A percentile compares a stretch with the other conserved stretches of the same genome.
Conservation (phyloP, 2,113 vertebrate genomes). For the Melanocharis versteri region DNA sequence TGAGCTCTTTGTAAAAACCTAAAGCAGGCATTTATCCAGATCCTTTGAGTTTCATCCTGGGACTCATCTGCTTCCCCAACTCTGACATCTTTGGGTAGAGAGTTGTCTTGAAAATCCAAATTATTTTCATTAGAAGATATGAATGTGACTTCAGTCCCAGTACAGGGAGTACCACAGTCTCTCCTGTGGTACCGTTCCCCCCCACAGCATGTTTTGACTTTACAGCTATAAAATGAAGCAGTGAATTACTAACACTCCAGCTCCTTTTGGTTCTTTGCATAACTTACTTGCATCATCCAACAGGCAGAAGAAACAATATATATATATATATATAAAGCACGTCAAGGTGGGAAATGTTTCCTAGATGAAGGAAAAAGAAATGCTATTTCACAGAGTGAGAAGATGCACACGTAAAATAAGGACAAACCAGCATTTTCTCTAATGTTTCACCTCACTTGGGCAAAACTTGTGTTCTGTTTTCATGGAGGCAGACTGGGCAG, state of each 20-base stretch:
- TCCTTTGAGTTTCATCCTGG: not conserved
- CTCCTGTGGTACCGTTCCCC: not conserved
- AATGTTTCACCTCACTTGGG: not conserved
- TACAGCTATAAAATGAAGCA: not conserved
- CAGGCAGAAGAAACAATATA: not conserved
- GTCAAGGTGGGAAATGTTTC: not conserved
- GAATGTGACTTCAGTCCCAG: not conserved
- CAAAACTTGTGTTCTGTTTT: not conserved
- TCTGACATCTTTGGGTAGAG: not conserved
- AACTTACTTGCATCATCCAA: not conserved
- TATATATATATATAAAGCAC: too few relatives aligned
- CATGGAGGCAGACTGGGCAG: not conserved
- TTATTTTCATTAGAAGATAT: not conserved
- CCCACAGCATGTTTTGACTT: not conserved
- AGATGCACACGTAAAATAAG: not conserved
- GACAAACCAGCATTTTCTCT: not conserved
- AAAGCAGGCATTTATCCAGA: not conserved
- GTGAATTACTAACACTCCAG: not conserved
- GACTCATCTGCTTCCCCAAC: not conserved
- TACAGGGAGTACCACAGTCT: too few relatives aligned
- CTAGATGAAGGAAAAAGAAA: not conserved
- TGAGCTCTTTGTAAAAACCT: rapidly evolving
- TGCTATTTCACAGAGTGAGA: not conserved
- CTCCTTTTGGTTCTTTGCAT: not conserved
- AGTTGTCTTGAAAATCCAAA: not conserved